Base-by-base conservation (phyloP, 1,140 invertebrate genomes). In the Trichogramma pretiosum region DNA sequence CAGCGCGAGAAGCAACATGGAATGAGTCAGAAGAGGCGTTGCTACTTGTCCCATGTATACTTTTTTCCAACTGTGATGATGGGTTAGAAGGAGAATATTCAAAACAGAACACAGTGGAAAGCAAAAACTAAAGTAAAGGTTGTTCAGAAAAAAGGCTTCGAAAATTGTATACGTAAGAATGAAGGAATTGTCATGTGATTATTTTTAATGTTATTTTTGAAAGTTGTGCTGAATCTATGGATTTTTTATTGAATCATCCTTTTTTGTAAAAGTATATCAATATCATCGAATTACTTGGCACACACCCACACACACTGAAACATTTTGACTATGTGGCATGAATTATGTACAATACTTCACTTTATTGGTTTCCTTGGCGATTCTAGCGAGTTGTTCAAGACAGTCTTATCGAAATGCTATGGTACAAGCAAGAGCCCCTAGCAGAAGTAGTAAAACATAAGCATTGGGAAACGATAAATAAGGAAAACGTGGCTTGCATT, bases 341-440 rank as follows among this genome's bases (percentile, higher is more conserved):
- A 63, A 71, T 71, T 71, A 71, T 71, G 67, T 71, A 71, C 69
- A 70, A 70, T 70, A 71, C 67, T 70, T 71, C 68, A 70, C 64
- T 66, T 71, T 71, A 71, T 71, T 69, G 68, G 66, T 69, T 70
- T 57, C 60, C 64, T 70, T 66, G 68, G 65, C 67, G 68, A 71
- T 71, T 71, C 66, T 54, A 65, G 64, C 65, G 64, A n/a, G n/a
- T n/a, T n/a, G n/a, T 65, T 65, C 65, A 65, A 64, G 61, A 63
- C 56, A 61, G 56, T 58, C 58, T 69, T 70, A 70, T 70, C 67
- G 64, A 66, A 16, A 22, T 19, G 26, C 13, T 9, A 30, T 22
- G 35, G 18, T 23, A 13, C 13, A 33, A 23, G 43, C 35, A n/a
- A n/a, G n/a, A n/a, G n/a, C n/a, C n/a, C n/a, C n/a, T n/a, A 35